A percentile compares a stretch with the other conserved stretches of the same genome.
These are phyloP conservation scores for Orthosia incerta DNA, from an alignment of 2,888 invertebrate species.

Conservation along the genomic window DNA sequence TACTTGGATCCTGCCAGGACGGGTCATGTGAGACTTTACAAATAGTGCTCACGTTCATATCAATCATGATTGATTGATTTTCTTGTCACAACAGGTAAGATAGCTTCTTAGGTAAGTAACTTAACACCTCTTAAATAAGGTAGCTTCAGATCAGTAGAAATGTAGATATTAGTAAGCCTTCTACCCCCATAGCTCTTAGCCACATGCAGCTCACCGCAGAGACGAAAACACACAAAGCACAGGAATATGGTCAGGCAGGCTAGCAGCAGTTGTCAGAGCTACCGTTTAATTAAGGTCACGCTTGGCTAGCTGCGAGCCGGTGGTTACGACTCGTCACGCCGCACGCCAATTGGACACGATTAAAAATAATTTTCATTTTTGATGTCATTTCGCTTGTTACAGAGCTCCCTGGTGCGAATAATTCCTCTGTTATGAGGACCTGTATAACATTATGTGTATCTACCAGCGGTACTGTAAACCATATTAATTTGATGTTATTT, in stretches of 20 bases:
- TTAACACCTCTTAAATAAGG: too few species aligned
- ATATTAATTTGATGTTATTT: constrained; percentile 57
- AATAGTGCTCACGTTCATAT: too few species aligned
- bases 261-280: constrained; percentile 71
- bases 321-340: constrained; percentile 79
- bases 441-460: constrained; percentile 48
- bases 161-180: background rate
- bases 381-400: constrained; percentile 89
- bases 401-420: constrained; percentile 82
- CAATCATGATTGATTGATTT: too few species aligned
- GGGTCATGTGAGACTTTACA: too few species aligned
- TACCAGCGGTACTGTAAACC: constrained; percentile 51
- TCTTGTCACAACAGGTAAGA: too few species aligned
- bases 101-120: too few species aligned
- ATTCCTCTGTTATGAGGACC: constrained; percentile 78
- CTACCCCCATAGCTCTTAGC: background rate
- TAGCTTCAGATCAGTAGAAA: too few species aligned
- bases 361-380: constrained; percentile 91
- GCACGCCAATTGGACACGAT: constrained; percentile 88
- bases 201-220: constrained; percentile 16
- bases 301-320: constrained; percentile 79
- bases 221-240: constrained; percentile 44
- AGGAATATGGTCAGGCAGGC: constrained; percentile 53
- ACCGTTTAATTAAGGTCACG: constrained; percentile 89
- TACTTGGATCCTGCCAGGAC: too few species aligned